A percentile compares a stretch with the other conserved stretches of the same genome.
These are phyloP conservation scores for Heliconius hewitsoni DNA, from an alignment of 1,140 invertebrate species.

Conservation along the genomic window DNA sequence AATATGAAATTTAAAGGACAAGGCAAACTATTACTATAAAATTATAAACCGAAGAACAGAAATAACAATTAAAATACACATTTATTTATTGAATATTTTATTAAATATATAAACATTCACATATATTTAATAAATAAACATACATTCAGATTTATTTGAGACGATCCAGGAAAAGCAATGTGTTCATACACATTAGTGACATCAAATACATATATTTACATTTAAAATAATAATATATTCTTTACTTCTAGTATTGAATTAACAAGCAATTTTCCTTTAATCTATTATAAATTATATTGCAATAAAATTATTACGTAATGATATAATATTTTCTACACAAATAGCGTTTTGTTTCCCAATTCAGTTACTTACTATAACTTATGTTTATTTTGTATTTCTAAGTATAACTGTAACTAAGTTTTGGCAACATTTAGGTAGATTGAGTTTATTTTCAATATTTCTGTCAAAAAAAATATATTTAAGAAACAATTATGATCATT, in stretches of 20 bases:
- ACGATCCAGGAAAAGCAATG: not conserved
- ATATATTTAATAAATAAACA: not conserved
- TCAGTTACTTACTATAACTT: conserved; percentile 42
- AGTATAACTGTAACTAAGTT: conserved; percentile 42
- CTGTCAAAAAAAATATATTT: not conserved
- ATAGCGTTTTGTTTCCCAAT: conserved; percentile 78
- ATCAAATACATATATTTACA: not conserved
- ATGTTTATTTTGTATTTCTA: conserved; percentile 37
- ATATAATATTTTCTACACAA: conserved; percentile 58
- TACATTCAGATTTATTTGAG: not conserved
- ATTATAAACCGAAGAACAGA: not conserved
- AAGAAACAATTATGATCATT: not conserved
- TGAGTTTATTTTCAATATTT: not conserved
- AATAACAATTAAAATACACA: not conserved
- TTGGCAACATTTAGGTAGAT: conserved; percentile 49
- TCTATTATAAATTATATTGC: not conserved
- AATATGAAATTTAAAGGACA: too few species aligned
- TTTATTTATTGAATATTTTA: conserved; percentile 39
- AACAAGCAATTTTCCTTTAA: not conserved
- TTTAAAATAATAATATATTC: not conserved
- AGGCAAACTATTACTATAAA: too few species aligned
- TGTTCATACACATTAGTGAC: not conserved
- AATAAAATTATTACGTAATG: conserved; percentile 51
- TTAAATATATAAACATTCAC: conserved; percentile 49
- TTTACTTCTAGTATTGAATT: not conserved